Evolutionary conservation across 1,140 invertebrate genomes (phyloP).

Genomic region (Neodiprion virginianus): DNA sequence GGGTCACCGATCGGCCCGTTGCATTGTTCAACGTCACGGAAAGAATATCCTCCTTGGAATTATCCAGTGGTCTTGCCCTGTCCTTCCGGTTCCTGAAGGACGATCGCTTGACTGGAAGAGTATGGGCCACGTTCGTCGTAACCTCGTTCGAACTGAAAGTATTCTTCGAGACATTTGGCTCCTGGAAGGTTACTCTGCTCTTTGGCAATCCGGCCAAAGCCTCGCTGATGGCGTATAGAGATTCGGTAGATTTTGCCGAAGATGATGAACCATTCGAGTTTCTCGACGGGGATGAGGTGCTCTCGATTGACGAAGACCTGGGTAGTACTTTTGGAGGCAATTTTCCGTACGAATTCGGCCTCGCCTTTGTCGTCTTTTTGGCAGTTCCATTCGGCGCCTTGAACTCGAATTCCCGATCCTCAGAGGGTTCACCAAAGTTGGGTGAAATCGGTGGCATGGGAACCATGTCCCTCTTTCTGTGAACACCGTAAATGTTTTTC

Average conservation of each 20-base stretch:
- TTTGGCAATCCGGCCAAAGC: conserved; percentile 31
- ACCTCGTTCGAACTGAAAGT: background rate
- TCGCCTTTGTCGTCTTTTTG: conserved; percentile 18
- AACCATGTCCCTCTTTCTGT: conserved; percentile 47
- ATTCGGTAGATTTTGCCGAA: conserved; percentile 53
- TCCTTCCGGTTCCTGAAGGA: background rate
- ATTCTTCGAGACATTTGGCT: conserved; percentile 3
- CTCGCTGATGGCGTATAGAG: conserved; percentile 48
- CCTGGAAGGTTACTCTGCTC: conserved; percentile 13
- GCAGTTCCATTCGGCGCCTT: conserved; percentile 20
- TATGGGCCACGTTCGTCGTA: background rate
- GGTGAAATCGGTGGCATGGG: conserved; percentile 52
- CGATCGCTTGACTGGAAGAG: background rate
- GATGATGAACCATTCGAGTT: conserved; percentile 51
- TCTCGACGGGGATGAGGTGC: conserved; percentile 33
- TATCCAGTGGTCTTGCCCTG: background rate
- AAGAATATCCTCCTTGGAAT: background rate
- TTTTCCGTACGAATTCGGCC: conserved; percentile 43
- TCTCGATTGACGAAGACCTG: conserved; percentile 52
- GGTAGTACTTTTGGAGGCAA: conserved; percentile 43
- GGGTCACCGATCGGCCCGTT: background rate
- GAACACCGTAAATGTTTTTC: conserved; percentile 28
- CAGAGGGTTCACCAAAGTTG: conserved; percentile 30
- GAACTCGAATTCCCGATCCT: conserved; percentile 17
- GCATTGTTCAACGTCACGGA: background rate